phyloP scores from a whole-genome alignment of 2,113 vertebrate genomes.

The Alouatta palliata region DNA sequence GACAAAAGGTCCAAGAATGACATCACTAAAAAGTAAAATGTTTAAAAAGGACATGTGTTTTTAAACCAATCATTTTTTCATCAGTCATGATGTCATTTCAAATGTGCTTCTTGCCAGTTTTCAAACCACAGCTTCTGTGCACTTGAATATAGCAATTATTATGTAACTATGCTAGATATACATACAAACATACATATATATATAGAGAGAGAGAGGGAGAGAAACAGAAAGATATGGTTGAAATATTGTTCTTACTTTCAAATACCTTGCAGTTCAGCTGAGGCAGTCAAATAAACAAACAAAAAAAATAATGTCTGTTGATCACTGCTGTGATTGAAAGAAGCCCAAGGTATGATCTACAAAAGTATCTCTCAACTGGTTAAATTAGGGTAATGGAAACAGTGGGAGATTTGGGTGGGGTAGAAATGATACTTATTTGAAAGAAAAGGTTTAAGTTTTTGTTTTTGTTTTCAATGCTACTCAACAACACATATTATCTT shows the following conservation, averaged over 20 bases:
- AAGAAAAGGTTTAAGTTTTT: not conserved
- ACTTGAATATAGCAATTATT: not conserved
- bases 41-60: not conserved
- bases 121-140: not conserved
- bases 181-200: not conserved
- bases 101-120: not conserved
- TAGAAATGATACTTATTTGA: not conserved
- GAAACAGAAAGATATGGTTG: not conserved
- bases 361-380: not conserved
- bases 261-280: not conserved
- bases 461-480: not conserved
- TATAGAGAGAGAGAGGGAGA: not conserved
- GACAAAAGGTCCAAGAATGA: not conserved
- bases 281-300: not conserved
- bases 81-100: conserved; percentile 37
- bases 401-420: not conserved
- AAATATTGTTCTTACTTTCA: not conserved
- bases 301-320: not conserved
- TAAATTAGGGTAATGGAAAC: not conserved
- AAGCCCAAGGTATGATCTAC: not conserved
- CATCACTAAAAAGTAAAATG: not conserved
- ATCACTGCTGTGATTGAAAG: not conserved
- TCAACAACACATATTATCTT: not conserved
- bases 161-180: not conserved
- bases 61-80: conserved; percentile 25